Evolutionary conservation across 1,140 invertebrate species (phyloP), one percentile per base, ranked within the genome.

Genomic region (Bathynomus jamesi): DNA sequence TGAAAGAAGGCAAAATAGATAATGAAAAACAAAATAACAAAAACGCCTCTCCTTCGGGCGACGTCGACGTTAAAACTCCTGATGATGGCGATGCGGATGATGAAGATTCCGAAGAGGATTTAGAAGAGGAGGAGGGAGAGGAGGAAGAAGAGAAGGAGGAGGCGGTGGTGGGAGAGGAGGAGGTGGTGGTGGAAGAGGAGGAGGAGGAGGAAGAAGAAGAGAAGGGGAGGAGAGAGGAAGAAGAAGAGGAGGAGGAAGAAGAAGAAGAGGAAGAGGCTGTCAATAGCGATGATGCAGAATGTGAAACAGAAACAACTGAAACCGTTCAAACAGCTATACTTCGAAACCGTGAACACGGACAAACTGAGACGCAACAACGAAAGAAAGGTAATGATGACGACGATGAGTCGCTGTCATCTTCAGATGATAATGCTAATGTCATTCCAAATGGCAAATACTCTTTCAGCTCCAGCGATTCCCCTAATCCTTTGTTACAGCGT

Each of bases 241-340:
- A 67, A 13, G 66, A 68, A 3, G 71, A 67, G 24, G 69, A 74
- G 25, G 68, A 61, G 5, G 73, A 74, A 25, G 73, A 74, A 8
- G 24, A 32, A 29, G 61, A 63, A 25, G 65, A 53, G 13, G 67
- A 27, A 27, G 64, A 67, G n/a, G 17, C 25, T 60, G 63, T 65
- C 3, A 25, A 66, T 13, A 60, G 66, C 7, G 70, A 67, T 28
- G 40, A 61, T 28, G 30, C 29, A 61, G 71, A 53, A 53, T 53
- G 40, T 53, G 40, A 53, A 11, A 53, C 40, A 17, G 40, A 53
- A 53, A 53, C 40, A 2, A 21, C 21, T 2, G 40, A 53, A 53
- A 53, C 40, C 13, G 40, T 53, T 53, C 40, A 53, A 53, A 53
- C 40, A 53, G 40, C 40, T 17, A 53, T 53, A 17, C 2, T 53